phyloP scores from a whole-genome alignment of 2,797 vertebrate genomes.

The Phalanger gymnotis region DNA sequence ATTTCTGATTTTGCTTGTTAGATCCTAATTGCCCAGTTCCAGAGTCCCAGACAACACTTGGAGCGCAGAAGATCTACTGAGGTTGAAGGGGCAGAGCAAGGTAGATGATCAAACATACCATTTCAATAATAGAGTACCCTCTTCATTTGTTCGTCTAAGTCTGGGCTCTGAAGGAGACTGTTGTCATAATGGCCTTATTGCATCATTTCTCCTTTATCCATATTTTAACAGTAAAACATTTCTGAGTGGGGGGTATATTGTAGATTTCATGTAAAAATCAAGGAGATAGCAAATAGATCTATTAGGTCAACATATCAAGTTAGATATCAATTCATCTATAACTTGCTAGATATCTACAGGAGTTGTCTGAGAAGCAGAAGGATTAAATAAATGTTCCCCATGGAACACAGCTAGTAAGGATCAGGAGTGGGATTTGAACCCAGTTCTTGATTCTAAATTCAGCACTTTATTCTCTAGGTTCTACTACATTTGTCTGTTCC shows the following conservation, averaged over 20 bases:
- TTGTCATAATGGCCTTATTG: background rate
- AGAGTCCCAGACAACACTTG: background rate
- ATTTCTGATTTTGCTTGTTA: constrained; percentile 19
- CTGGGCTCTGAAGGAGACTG: background rate
- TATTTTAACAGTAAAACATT: background rate
- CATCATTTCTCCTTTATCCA: background rate
- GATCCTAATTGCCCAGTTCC: background rate
- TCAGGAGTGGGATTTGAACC: background rate
- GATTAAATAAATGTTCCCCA: background rate
- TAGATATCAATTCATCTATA: background rate
- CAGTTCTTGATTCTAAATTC: background rate
- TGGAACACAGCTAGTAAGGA: background rate
- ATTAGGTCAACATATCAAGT: background rate
- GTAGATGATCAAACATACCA: background rate
- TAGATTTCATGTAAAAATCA: no score
- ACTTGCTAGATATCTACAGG: background rate
- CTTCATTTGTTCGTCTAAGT: background rate
- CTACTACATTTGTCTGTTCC: background rate
- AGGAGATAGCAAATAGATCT: no score
- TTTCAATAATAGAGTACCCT: background rate
- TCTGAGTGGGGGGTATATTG: background rate
- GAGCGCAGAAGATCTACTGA: background rate
- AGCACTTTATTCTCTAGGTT: background rate
- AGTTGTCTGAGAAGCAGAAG: background rate
- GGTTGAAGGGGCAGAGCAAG: background rate